Base-by-base conservation (phyloP, 2,113 vertebrate species). In the Protomyctophum bolini region DNA sequence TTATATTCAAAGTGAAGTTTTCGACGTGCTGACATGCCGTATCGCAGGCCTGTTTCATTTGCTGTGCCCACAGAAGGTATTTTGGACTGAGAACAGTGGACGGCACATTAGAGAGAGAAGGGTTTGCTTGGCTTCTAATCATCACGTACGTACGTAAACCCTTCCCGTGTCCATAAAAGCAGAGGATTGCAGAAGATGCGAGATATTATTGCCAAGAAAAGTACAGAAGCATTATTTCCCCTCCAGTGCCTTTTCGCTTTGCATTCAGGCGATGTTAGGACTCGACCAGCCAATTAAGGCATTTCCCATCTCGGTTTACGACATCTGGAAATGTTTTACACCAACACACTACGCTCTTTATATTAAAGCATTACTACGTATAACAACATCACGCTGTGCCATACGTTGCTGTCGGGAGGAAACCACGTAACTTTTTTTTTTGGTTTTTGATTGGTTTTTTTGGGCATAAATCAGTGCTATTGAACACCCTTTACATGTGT, bases 311-410 rank as follows among this genome's bases (percentile, higher is more conserved):
- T 81, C 69, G 49, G 68, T 84, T 88, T 70, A 82, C 71, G 72
- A 73, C 83, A 86, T 88, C 87, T 91, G 90, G 84, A 91, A 83
- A 83, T 80, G 74, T 77, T 88, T 21, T 66, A 77, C 51, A 72
- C 64, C 55, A 63, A 54, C 75, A 78, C 55, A 76, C 58, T 33
- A 50, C 14, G 49, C 54, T 63, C 54, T 70, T 71, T 70, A 68
- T 76, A 64, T 58, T 84, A 21, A 84, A 79, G 58, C 59, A 46
- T 70, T 56, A 58, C 66, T 58, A 41, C 33, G n/a, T 56, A 48
- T 64, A 63, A 69, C 59, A 73, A 70, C 57, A 21, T 65, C 67
- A 21, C 60, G 48, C 12, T 12, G n/a, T 47, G 46, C 49, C 28
- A 58, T 72, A 49, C 21, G 21, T 21, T 21, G 21, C 21, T 21